Percentiles rank a stretch among this genome's conserved stretches.
These are phyloP conservation scores for Cylas formicarius DNA, from an alignment of 1,140 invertebrate genomes.

Conservation along the genomic window DNA sequence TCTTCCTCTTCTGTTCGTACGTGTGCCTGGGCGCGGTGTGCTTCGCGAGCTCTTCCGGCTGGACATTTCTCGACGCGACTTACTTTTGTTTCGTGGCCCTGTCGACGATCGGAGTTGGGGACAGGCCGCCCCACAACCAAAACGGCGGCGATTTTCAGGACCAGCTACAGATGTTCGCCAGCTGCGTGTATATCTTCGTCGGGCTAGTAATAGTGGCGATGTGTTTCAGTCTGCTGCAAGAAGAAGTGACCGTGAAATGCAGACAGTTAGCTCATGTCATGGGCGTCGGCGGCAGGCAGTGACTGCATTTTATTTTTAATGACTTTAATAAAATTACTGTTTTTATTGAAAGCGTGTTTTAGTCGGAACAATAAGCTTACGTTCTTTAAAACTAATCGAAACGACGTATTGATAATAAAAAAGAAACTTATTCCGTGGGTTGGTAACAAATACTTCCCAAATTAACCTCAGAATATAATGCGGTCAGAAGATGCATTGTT, in stretches of 20 bases:
- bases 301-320: no score
- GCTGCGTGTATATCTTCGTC: constrained; percentile 78
- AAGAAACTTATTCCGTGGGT: no score
- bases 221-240: constrained; percentile 88
- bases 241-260: constrained; percentile 74
- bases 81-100: constrained; percentile 87
- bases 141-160: constrained; percentile 52
- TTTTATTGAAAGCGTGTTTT: no score
- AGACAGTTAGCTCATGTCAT: constrained; percentile 39
- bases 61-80: constrained; percentile 74
- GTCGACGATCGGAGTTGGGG: constrained; percentile 80
- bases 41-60: constrained; percentile 66
- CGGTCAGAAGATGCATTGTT: no score
- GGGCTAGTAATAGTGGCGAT: constrained; percentile 86
- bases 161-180: constrained; percentile 68
- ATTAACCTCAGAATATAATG: no score
- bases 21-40: constrained; percentile 63
- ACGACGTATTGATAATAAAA: no score
- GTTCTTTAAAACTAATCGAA: no score
- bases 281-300: constrained; percentile 23
- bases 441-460: no score
- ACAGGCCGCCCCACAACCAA: constrained; percentile 63
- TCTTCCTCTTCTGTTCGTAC: constrained; percentile 62
- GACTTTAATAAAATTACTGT: no score
- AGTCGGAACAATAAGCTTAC: no score